Percentiles rank a stretch among this genome's conserved stretches.
These are phyloP conservation scores for Pangasius sanitwongsei DNA, from an alignment of 2,797 vertebrate species.

Conservation along the genomic window DNA sequence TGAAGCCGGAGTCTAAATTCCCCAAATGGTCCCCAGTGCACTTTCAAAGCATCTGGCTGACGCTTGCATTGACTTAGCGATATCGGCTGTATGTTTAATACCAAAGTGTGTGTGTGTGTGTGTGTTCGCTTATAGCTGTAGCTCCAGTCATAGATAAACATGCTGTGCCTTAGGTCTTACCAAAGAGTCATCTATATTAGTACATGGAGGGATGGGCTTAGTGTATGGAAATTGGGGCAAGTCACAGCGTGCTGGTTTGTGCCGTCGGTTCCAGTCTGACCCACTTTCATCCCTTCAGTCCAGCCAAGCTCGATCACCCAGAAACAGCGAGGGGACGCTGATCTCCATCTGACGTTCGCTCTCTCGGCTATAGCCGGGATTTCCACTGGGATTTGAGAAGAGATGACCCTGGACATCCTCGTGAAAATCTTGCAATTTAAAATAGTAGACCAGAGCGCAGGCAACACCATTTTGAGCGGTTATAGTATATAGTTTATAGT, in stretches of 20 bases:
- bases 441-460: not conserved
- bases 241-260: conserved; percentile 23
- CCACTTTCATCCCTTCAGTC: conserved; percentile 37
- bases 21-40: conserved; percentile 24
- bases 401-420: not conserved
- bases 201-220: conserved; percentile 10
- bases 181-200: conserved; percentile 22
- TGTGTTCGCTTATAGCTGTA: too few relatives aligned
- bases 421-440: not conserved
- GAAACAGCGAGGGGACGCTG: conserved; percentile 8
- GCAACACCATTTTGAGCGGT: not conserved
- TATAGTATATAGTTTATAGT: not conserved
- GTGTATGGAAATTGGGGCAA: conserved; percentile 34
- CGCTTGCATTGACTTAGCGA: conserved; percentile 15
- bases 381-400: not conserved
- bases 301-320: conserved; percentile 22
- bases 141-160: conserved; percentile 1
- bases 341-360: conserved; percentile 16
- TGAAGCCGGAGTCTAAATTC: conserved; percentile 20
- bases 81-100: conserved; percentile 19
- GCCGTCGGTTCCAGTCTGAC: conserved; percentile 29
- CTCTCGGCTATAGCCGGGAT: not conserved
- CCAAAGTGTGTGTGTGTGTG: conserved; percentile 4
- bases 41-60: conserved; percentile 15
- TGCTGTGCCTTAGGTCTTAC: conserved; percentile 5